A percentile compares a stretch with the other conserved stretches of the same genome.
Evolutionary conservation across 35 echinoderm and acorn worm species (phyloP).

Genomic region (Chiridota heheva): DNA sequence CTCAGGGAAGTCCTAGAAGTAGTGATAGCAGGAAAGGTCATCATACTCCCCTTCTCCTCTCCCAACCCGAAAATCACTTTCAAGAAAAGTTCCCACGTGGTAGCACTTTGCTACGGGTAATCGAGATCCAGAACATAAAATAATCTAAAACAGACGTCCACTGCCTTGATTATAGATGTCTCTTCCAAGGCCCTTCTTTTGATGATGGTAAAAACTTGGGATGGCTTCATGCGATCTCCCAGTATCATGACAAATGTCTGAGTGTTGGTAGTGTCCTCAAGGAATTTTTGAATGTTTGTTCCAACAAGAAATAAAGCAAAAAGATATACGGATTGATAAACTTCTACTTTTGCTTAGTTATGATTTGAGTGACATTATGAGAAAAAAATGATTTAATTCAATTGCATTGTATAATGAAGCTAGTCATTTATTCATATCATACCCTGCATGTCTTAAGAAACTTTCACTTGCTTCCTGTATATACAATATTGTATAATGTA

Average conservation of each 20-base stretch:
- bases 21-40: slow-evolving; percentile 13
- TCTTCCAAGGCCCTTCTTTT: slow-evolving; percentile 16
- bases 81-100: slow-evolving; percentile 26
- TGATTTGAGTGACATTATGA: too few species aligned
- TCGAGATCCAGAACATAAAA: slow-evolving; percentile 33
- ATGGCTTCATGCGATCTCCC: slow-evolving; percentile 1
- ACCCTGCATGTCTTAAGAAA: too few species aligned
- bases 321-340: too few species aligned
- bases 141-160: slow-evolving; percentile 36
- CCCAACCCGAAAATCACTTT: slow-evolving; percentile 31
- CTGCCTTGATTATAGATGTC: not conserved
- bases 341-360: too few species aligned
- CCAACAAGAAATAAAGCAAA: slow-evolving; percentile 25
- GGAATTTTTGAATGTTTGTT: slow-evolving; percentile 26
- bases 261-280: not conserved
- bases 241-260: not conserved
- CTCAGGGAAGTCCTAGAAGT: not conserved
- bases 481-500: too few species aligned
- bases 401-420: too few species aligned
- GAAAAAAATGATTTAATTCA: too few species aligned
- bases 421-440: too few species aligned
- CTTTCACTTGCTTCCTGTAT: too few species aligned
- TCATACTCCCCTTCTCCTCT: not conserved
- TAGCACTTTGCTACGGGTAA: slow-evolving; percentile 35
- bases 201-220: slow-evolving; percentile 16